Percentiles rank a stretch among this genome's conserved stretches.
These are phyloP conservation scores for Corbicula japonica DNA, from an alignment of 2,888 invertebrate genomes.

Conservation along the genomic window DNA sequence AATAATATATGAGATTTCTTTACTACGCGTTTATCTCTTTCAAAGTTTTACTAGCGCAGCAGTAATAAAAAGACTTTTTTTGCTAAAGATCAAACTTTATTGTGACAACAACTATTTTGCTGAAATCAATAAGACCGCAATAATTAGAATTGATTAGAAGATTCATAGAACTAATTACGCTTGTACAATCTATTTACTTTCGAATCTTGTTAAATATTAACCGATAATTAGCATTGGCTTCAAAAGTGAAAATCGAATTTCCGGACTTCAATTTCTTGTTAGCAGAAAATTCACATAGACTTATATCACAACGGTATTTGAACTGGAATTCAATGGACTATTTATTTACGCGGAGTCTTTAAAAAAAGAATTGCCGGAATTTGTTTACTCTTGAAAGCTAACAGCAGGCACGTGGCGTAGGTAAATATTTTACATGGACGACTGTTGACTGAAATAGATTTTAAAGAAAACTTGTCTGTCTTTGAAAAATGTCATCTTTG, in stretches of 20 bases:
- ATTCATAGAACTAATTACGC: no score
- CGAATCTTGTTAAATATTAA: slow-evolving; percentile 3
- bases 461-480: no score
- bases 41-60: no score
- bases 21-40: no score
- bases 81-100: no score
- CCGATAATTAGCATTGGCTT: slow-evolving; percentile 12
- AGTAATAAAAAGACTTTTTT: no score
- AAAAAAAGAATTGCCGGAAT: slow-evolving; percentile 49
- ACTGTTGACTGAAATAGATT: no score
- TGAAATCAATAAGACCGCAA: no score
- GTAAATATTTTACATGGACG: slow-evolving; percentile 64
- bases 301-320: slow-evolving; percentile 23
- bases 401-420: slow-evolving; percentile 55
- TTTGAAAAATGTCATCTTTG: no score
- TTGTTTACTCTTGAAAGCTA: slow-evolving; percentile 53
- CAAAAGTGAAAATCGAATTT: slow-evolving; percentile 38
- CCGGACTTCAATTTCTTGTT: slow-evolving; percentile 7
- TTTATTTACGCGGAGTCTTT: slow-evolving; percentile 52
- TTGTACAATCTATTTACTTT: slow-evolving; percentile 26
- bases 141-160: no score
- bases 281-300: slow-evolving; percentile 18
- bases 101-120: no score
- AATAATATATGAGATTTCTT: no score
- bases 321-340: slow-evolving; percentile 42